A percentile compares a stretch with the other conserved stretches of the same genome.
phyloP scores from a whole-genome alignment of 2,797 vertebrate genomes.

The Enteromius argenteus region DNA sequence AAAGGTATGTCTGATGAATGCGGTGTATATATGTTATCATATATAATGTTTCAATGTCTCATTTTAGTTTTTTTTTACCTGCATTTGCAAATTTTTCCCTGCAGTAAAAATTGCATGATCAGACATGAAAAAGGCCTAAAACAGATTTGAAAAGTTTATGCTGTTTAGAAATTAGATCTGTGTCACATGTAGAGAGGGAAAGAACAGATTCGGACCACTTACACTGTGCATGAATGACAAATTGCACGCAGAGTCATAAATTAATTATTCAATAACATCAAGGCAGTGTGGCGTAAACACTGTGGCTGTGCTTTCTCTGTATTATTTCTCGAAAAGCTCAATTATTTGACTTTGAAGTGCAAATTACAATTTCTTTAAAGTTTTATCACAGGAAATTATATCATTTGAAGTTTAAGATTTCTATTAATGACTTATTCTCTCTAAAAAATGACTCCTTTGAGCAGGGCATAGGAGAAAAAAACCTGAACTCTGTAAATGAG shows the following conservation, averaged over 20 bases:
- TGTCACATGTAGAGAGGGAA: background rate
- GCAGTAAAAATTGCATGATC: background rate
- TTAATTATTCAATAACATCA: constrained; percentile 29
- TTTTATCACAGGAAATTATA: constrained; percentile 5
- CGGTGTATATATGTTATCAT: background rate
- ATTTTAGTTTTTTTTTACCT: background rate
- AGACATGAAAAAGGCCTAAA: constrained; percentile 9
- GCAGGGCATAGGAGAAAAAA: constrained; percentile 75
- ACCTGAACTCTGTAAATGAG: constrained; percentile 83
- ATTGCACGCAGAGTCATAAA: constrained; percentile 21
- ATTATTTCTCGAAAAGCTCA: constrained; percentile 16
- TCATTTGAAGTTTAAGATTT: constrained; percentile 31
- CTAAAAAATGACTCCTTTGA: constrained; percentile 15
- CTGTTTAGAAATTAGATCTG: constrained; percentile 14
- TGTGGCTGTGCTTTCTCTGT: constrained; percentile 28
- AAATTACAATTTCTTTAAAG: background rate
- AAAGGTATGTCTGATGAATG: constrained; percentile 23
- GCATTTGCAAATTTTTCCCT: background rate
- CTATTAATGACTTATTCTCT: background rate
- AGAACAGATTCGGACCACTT: background rate
- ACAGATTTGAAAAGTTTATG: constrained; percentile 21
- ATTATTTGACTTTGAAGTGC: constrained; percentile 20
- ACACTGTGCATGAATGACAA: constrained; percentile 4
- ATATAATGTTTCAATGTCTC: background rate
- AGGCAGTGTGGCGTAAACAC: constrained; percentile 17